Base-by-base conservation (phyloP, 2,888 invertebrate species). In the Drosophila helvetica region DNA sequence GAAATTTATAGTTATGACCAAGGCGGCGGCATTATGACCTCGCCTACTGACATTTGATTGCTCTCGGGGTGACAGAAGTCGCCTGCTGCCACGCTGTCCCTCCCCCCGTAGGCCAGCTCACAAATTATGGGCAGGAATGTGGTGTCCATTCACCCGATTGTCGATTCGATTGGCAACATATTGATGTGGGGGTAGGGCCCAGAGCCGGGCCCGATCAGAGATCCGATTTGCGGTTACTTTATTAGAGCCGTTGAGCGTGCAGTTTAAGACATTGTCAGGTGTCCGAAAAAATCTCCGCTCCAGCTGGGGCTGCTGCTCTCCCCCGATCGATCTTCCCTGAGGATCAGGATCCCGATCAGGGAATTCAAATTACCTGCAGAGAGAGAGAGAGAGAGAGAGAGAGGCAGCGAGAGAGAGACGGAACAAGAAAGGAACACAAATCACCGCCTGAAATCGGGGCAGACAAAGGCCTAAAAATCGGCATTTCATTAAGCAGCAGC, bases 1-100 rank as follows among this genome's bases (percentile, higher is more conserved):
- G 79, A 80, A 86, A 86, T 84, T 86, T 85, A 85, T 85, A 73
- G 86, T 86, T 84, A 86, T 84, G 86, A 77, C 65, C 75, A 63
- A 43, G 61, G 46, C 53, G 53, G 53, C 54, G 73, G 70, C 76
- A 66, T 72, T 82, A 68, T 86, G 83, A 83, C 83, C 86, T 80
- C 83, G 83, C 67, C 74, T 73, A 61, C 70, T 74, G 83, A 86
- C 83, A 80, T 79, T 79, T 83, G 77, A 81, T 79, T 75, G 69
- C 47, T 47, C 15, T 33, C 74, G 19, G 76, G 77, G 74, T 75
- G 81, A 78, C 75, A 80, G 78, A 75, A 78, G 75, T 74, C 64
- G 63, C 63, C 46, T 66, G 63, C 43, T 50, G 38, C 38, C 38
- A 38, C 1, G 2, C 15, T 12, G 12, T n/a, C 15, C 15, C 33